These are phyloP conservation scores for Ornithoptera alexandrae DNA, from an alignment of 2,888 invertebrate species.

Conservation along the genomic window DNA sequence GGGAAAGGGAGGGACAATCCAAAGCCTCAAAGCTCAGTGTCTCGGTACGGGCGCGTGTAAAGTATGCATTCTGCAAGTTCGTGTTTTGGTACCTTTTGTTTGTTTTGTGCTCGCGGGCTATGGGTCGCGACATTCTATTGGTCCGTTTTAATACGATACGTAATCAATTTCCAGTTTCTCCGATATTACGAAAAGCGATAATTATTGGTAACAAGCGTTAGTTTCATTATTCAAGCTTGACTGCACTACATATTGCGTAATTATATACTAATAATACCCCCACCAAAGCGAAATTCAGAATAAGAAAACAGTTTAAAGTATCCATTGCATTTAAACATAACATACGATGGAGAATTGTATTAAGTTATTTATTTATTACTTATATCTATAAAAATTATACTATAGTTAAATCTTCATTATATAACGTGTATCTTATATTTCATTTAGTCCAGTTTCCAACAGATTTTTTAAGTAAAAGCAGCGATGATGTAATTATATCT, in stretches of 20 bases:
- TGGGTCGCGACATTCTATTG: conserved; percentile 25
- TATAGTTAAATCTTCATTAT: no score
- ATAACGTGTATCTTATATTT: no score
- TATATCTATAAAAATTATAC: no score
- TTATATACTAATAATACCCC: neutral
- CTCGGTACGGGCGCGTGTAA: conserved; percentile 31
- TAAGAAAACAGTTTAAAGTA: no score
- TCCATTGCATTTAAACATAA: no score
- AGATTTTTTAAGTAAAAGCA: no score
- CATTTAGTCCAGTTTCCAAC: no score
- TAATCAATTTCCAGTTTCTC: conserved; percentile 18
- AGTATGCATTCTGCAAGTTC: conserved; percentile 33
- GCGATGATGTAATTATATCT: no score
- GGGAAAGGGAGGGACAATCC: conserved; percentile 31
- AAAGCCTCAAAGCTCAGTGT: conserved; percentile 43
- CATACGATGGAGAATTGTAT: no score
- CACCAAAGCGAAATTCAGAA: no score
- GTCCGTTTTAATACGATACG: conserved; percentile 28
- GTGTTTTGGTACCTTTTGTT: conserved; percentile 35
- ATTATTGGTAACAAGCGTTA: neutral
- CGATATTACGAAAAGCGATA: conserved; percentile 5
- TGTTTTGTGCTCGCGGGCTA: conserved; percentile 28
- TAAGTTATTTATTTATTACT: no score
- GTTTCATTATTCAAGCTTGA: neutral
- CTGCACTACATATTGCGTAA: neutral